Percentiles rank a stretch among this genome's conserved stretches.
Conservation (phyloP, 2,797 vertebrate genomes). For the Labroides dimidiatus region DNA sequence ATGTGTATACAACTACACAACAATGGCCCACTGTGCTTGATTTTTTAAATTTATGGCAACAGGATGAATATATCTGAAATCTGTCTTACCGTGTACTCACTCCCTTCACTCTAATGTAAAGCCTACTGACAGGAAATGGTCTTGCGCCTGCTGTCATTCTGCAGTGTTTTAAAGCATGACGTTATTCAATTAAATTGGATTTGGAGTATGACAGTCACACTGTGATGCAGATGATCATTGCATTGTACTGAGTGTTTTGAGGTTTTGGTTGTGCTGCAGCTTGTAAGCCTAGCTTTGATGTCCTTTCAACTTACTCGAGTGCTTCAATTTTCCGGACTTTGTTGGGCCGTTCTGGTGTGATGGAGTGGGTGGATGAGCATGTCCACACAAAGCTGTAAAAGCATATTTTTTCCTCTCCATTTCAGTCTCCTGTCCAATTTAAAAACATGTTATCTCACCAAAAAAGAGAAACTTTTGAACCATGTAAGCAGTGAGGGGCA, state of each 20-base stretch:
- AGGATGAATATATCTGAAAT: no score
- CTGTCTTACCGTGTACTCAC: not conserved
- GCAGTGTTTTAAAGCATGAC: not conserved
- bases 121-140: no score
- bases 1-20: not conserved
- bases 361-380: not conserved
- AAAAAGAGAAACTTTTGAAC: not conserved
- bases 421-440: not conserved
- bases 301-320: not conserved
- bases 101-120: not conserved
- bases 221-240: not conserved
- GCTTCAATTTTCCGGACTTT: constrained; percentile 6
- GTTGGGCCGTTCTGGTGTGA: not conserved
- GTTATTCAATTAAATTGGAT: not conserved
- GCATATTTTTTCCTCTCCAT: not conserved
- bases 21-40: not conserved
- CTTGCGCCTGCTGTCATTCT: not conserved
- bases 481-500: not conserved
- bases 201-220: not conserved
- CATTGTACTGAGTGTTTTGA: not conserved
- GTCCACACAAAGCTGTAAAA: constrained; percentile 7
- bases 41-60: not conserved
- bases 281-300: not conserved
- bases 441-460: not conserved
- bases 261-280: not conserved